Base-by-base conservation (phyloP, 1,140 invertebrate species). In the Dinothrombium tinctorium region DNA sequence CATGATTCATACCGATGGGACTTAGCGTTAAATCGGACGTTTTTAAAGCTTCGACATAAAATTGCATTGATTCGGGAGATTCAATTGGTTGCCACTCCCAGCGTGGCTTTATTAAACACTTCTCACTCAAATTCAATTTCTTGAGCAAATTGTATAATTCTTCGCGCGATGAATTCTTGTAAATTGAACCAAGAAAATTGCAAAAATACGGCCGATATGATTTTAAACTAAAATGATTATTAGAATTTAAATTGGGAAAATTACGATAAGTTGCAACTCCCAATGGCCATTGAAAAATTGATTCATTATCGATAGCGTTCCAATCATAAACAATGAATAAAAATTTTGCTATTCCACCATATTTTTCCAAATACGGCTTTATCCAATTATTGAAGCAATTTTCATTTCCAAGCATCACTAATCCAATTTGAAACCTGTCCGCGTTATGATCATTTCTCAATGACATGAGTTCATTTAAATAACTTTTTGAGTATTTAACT, bases 231-330 rank as follows among this genome's bases (percentile, higher is more conserved):
- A 55, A 33, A 15, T 48, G 36, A 21, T 44, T 37, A 14, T 12
- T 19, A n/a, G 43, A 11, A 42, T 49, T 45, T 8, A 39, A 24
- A 41, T 56, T 54, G n/a, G 64, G 65, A 51, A 68, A 68, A 33
- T 59, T 52, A 28, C 65, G 48, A 48, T 67, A 63, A 54, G 55
- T 59, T 17, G 61, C 60, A 38, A 63, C 58, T 31, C 68, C 68
- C 8, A 69, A 53, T 20, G 67, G 67, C 67, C 67, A 69, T 49
- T 69, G 67, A 49, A 55, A 66, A 47, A 69, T 57, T 25, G 57
- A 46, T 3, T 49, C 40, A 47, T 67, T 57, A 51, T 69, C 63
- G 1, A 68, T 54, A 4, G 61, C 49, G 21, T 56, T 51, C 46
- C 57, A 62, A 48, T 69, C 66, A 52, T 69, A 69, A n/a, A 65